Percentiles rank a stretch among this genome's conserved stretches.
These are phyloP conservation scores for Scaptomyza tumidula DNA, from an alignment of 2,888 invertebrate genomes.

Conservation along the genomic window DNA sequence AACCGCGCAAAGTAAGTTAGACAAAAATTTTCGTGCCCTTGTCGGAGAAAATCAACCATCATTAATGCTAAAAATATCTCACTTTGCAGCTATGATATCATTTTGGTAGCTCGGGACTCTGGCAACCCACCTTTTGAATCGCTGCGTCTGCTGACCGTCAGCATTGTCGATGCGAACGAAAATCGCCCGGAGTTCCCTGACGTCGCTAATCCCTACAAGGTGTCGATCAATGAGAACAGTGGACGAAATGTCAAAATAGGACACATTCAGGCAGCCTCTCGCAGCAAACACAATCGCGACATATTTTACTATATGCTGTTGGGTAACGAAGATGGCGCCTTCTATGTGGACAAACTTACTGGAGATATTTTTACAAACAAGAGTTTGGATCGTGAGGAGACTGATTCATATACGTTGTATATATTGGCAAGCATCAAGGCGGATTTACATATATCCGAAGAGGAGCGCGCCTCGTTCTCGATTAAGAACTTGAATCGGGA, in stretches of 20 bases:
- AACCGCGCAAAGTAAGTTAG: conserved; percentile 85
- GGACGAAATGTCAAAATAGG: conserved; percentile 88
- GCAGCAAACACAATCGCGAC: conserved; percentile 92
- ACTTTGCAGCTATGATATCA: conserved; percentile 86
- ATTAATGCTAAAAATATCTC: background rate
- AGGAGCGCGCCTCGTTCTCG: conserved; percentile 85
- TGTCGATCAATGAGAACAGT: conserved; percentile 90
- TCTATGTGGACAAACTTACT: conserved; percentile 91
- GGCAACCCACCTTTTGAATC: conserved; percentile 93
- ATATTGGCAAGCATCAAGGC: conserved; percentile 94
- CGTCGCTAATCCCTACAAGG: conserved; percentile 87
- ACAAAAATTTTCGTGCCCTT: no score
- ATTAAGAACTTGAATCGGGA: conserved; percentile 86
- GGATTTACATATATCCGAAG: conserved; percentile 87
- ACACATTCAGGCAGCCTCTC: conserved; percentile 85
- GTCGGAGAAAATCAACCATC: no score
- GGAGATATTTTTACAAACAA: conserved; percentile 92
- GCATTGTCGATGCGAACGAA: conserved; percentile 92
- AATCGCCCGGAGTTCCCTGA: conserved; percentile 91
- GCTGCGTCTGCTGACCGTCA: conserved; percentile 89
- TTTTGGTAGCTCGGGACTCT: conserved; percentile 92
- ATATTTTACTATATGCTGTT: conserved; percentile 93
- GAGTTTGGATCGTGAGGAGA: conserved; percentile 92
- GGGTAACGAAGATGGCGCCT: conserved; percentile 91
- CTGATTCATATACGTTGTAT: conserved; percentile 90